Conservation (phyloP, 2,888 invertebrate genomes). For the Machimus atricapillus region DNA sequence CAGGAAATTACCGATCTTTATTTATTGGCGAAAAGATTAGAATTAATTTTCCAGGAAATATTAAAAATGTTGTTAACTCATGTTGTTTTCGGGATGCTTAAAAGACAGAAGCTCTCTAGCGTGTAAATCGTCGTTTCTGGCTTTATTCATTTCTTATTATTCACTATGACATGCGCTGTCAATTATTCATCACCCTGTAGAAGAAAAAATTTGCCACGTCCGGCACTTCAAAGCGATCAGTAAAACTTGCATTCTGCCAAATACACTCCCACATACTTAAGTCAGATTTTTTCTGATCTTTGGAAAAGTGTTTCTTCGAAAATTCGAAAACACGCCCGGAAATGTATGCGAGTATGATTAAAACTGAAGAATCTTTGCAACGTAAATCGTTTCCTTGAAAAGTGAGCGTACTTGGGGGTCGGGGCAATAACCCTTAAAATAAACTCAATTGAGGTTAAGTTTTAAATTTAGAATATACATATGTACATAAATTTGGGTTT, state of each 20-base stretch:
- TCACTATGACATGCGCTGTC: not conserved
- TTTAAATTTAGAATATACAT: not conserved
- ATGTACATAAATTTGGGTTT: too few species aligned
- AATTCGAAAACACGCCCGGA: not conserved
- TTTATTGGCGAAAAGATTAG: not conserved
- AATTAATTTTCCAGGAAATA: not conserved
- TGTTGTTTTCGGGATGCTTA: not conserved
- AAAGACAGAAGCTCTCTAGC: not conserved
- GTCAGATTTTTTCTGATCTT: not conserved
- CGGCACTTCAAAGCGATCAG: not conserved
- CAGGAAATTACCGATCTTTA: not conserved
- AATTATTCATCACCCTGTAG: not conserved
- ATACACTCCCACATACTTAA: not conserved
- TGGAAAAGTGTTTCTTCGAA: not conserved
- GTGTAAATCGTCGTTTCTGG: not conserved
- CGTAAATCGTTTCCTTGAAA: not conserved
- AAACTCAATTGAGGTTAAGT: not conserved
- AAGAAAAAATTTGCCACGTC: not conserved
- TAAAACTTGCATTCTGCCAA: not conserved
- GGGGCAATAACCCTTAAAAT: not conserved
- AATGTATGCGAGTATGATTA: not conserved
- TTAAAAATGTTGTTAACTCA: not conserved
- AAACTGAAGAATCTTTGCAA: not conserved
- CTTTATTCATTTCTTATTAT: not conserved
- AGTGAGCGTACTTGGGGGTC: not conserved